These are phyloP conservation scores for Illadopsis cleaveri DNA, from an alignment of 2,113 vertebrate species.

Conservation along the genomic window DNA sequence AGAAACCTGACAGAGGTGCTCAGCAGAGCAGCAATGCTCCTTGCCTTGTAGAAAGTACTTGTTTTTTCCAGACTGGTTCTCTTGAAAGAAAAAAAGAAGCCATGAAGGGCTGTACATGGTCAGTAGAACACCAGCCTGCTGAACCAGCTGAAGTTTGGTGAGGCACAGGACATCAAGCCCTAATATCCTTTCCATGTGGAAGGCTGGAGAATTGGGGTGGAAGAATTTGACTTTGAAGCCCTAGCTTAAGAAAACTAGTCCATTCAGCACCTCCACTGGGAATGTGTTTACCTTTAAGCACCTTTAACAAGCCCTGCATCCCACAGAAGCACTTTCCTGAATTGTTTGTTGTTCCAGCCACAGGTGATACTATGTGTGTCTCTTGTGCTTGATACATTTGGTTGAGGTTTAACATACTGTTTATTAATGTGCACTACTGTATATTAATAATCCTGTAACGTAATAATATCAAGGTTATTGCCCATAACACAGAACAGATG, in stretches of 20 bases:
- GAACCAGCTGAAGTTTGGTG: background rate
- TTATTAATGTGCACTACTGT: background rate
- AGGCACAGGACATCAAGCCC: background rate
- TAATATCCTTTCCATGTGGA: background rate
- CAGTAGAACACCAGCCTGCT: background rate
- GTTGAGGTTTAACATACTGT: conserved; percentile 15
- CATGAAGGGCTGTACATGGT: background rate
- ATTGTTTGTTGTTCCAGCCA: background rate
- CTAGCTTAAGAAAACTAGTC: background rate
- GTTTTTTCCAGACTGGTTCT: background rate
- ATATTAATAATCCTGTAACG: conserved; percentile 34
- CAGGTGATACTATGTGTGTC: background rate
- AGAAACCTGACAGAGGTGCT: background rate
- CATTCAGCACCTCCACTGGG: background rate
- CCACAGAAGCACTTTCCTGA: background rate
- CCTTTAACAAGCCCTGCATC: background rate
- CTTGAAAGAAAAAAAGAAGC: background rate
- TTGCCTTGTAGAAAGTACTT: background rate
- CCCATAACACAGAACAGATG: background rate
- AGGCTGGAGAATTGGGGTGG: background rate
- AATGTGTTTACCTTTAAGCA: background rate
- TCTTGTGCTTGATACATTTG: background rate
- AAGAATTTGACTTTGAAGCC: background rate
- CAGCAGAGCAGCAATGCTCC: background rate
- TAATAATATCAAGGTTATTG: conserved; percentile 37